Conservation (phyloP, 2,797 vertebrate species). For the Darevskia mixta region DNA sequence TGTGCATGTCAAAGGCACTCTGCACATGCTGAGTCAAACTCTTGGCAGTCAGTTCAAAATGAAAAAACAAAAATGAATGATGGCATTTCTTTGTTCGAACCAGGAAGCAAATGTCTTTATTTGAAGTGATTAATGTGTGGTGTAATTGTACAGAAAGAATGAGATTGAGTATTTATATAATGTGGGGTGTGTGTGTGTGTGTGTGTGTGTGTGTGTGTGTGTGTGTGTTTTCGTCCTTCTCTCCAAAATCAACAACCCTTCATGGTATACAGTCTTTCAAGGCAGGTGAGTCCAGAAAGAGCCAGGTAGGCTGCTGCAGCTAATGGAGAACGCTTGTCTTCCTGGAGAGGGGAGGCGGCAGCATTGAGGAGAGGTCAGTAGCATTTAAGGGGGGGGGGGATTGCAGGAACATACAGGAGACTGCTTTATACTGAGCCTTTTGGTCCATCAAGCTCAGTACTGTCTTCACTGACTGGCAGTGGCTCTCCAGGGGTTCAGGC, state of each 20-base stretch:
- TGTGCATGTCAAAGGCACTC: too few relatives aligned
- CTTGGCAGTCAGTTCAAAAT: too few relatives aligned
- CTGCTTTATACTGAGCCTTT: too few relatives aligned
- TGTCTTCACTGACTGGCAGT: too few relatives aligned
- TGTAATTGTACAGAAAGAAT: not conserved
- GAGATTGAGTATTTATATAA: not conserved
- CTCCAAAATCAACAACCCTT: not conserved
- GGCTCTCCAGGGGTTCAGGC: too few relatives aligned
- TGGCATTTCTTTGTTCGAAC: not conserved
- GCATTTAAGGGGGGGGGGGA: not conserved
- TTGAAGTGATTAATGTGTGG: not conserved
- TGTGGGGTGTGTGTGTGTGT: not conserved
- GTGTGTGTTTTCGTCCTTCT: not conserved
- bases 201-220: not conserved
- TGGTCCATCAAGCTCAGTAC: too few relatives aligned
- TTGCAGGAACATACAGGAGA: too few relatives aligned
- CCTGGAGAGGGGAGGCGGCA: not conserved
- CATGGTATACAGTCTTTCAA: not conserved
- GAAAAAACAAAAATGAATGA: not conserved
- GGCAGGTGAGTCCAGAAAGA: not conserved
- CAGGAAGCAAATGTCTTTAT: not conserved
- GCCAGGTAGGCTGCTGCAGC: not conserved
- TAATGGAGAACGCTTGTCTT: not conserved
- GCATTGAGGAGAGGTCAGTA: not conserved
- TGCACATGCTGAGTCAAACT: too few relatives aligned